Percentiles rank a stretch among this genome's conserved stretches.
Conservation (phyloP, 1,140 invertebrate species). For the Hypothenemus hampei region DNA sequence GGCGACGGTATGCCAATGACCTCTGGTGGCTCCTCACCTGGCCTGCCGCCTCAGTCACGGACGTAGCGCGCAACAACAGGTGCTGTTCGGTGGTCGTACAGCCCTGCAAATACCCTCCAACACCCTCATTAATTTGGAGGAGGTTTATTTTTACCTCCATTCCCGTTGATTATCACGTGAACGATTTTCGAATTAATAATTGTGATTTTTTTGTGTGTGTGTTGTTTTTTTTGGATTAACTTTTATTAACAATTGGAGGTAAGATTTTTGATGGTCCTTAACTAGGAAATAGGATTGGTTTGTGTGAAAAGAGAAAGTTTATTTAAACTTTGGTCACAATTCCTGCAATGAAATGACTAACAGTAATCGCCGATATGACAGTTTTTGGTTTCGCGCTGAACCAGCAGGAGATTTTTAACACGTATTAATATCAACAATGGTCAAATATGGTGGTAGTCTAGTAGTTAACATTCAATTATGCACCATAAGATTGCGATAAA, state of each 20-base stretch:
- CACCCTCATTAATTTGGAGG: constrained; percentile 6
- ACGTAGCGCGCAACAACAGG: constrained; percentile 43
- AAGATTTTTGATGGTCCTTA: neutral
- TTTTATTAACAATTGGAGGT: neutral
- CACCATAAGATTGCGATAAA: no score
- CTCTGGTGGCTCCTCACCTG: constrained; percentile 41
- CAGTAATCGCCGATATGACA: constrained; percentile 1
- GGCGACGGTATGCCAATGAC: constrained; percentile 16
- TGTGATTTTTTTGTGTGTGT: neutral
- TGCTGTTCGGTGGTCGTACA: constrained; percentile 24
- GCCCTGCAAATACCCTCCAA: neutral
- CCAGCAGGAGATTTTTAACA: no score
- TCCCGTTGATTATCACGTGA: neutral
- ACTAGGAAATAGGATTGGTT: neutral
- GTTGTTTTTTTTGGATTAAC: constrained; percentile 4
- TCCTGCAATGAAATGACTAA: constrained; percentile 15
- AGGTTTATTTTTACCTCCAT: no score
- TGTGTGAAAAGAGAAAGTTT: no score
- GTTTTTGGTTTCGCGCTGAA: constrained; percentile 2
- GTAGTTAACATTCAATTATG: no score
- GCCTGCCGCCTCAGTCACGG: constrained; percentile 38
- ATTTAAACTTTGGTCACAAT: neutral
- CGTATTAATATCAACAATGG: no score
- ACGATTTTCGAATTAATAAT: neutral
- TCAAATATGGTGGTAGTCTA: no score